Base-by-base conservation (phyloP, 2,888 invertebrate genomes). In the Alloplasta piceator region DNA sequence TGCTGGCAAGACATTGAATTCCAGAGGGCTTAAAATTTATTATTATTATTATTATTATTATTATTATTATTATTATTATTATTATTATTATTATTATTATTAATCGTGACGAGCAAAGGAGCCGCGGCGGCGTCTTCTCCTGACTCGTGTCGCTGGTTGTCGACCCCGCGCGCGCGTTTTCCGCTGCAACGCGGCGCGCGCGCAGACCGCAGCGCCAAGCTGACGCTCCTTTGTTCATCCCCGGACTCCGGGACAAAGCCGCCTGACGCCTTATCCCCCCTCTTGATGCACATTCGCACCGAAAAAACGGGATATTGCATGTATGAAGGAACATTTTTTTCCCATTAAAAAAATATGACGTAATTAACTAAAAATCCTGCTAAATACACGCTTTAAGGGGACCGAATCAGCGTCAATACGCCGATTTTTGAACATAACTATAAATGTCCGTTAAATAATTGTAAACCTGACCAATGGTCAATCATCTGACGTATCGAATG, bases 191-290 rank as follows among this genome's bases (percentile, higher is more conserved):
- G 72, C 71, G 64, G 80, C 77, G 56, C 68, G 68, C 77, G 80
- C 81, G 83, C 85, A 75, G 75, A 58, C 41, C 68, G 67, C 52
- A 26, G 61, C 68, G 43, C 7, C 12, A 64, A 50, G 63, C 66
- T 16, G 71, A 79, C 75, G 82, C 85, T 89, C 84, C 89, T 89
- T 89, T 89, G 89, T 89, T 82, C 86, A 85, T 83, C 86, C 85
- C 83, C 86, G 87, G 86, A 87, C 89, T 82, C 83, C 79, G 86
- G 68, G 77, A 77, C 82, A 78, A 61, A 55, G 52, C 43, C 7
- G 43, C 56, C 55, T 43, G 70, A 63, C 67, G 72, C 43, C 36
- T 72, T 56, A n/a, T 46, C 26, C 52, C 46, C 36, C 16, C 71
- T 14, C 10, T 48, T 52, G 43, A 36, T 39, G n/a, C 64, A 43